phyloP scores from a whole-genome alignment of 2,888 invertebrate genomes.

The Eutolmus rufibarbis region DNA sequence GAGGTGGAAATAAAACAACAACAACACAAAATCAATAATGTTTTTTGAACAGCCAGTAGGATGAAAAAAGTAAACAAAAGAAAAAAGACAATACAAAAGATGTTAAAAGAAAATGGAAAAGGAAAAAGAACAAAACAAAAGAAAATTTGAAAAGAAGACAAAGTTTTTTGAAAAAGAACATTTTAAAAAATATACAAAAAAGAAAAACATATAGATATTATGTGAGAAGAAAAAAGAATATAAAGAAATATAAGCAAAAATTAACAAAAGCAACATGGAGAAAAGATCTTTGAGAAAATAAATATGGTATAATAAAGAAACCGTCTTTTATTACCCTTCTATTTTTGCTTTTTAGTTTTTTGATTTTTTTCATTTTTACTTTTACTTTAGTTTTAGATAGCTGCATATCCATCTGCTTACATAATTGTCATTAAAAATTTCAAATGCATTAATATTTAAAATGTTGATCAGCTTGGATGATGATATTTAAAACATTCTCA shows the following conservation, averaged over 20 bases:
- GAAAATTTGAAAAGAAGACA: slow-evolving; percentile 31
- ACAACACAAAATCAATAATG: slow-evolving; percentile 58
- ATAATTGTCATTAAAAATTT: neutral
- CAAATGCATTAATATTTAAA: neutral
- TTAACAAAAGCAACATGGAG: slow-evolving; percentile 19
- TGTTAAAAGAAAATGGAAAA: neutral
- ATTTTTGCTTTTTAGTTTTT: neutral
- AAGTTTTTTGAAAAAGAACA: slow-evolving; percentile 35
- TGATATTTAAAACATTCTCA: neutral
- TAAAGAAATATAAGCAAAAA: slow-evolving; percentile 23
- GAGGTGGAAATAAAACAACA: slow-evolving; percentile 51
- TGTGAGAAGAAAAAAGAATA: slow-evolving; percentile 41
- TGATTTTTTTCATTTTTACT: neutral
- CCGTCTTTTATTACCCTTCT: neutral
- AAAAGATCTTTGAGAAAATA: slow-evolving; percentile 3
- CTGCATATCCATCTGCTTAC: neutral
- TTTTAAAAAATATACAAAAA: slow-evolving; percentile 32
- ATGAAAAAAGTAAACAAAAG: slow-evolving; percentile 13
- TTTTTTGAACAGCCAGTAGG: slow-evolving; percentile 57
- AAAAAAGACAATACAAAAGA: slow-evolving; percentile 25
- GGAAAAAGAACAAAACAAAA: slow-evolving; percentile 22
- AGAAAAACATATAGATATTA: slow-evolving; percentile 6
- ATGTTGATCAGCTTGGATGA: neutral
- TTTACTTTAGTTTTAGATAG: neutral
- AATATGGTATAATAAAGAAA: neutral